Percentiles rank a stretch among this genome's conserved stretches.
These are phyloP conservation scores for Luscinia luscinia DNA, from an alignment of 2,797 vertebrate species.

Conservation along the genomic window DNA sequence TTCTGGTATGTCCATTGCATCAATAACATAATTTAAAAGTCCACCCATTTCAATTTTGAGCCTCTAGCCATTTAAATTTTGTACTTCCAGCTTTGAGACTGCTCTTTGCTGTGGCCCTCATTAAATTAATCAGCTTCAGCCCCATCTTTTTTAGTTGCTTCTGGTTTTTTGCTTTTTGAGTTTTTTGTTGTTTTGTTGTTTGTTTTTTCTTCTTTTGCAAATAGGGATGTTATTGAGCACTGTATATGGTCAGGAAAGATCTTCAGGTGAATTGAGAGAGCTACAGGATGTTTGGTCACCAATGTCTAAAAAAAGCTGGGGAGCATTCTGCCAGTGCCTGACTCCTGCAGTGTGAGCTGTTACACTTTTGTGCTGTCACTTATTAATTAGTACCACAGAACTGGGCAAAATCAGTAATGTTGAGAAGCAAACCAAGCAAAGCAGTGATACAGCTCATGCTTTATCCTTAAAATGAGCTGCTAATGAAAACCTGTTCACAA, in stretches of 20 bases:
- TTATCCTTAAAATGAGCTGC: not conserved
- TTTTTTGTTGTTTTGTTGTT: not conserved
- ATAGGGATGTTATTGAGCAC: not conserved
- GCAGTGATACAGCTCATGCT: not conserved
- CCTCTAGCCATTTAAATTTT: not conserved
- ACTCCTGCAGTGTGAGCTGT: not conserved
- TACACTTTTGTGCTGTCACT: not conserved
- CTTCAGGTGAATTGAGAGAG: not conserved
- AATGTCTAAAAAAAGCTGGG: not conserved
- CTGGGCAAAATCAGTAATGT: not conserved
- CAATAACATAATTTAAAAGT: not conserved
- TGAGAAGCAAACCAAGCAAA: not conserved
- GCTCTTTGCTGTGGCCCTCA: not conserved
- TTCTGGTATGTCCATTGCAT: not conserved
- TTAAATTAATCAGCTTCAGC: not conserved
- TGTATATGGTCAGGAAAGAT: not conserved
- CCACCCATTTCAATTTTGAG: not conserved
- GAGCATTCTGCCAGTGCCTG: not conserved
- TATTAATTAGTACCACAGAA: not conserved
- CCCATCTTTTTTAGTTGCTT: not conserved
- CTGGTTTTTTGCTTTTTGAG: not conserved
- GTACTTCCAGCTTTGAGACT: not conserved
- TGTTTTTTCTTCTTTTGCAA: not conserved
- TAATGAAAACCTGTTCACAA: not conserved
- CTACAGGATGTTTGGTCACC: not conserved